Evolutionary conservation across 2,797 vertebrate genomes (phyloP).

Genomic region (Aselliscus stoliczkanus): DNA sequence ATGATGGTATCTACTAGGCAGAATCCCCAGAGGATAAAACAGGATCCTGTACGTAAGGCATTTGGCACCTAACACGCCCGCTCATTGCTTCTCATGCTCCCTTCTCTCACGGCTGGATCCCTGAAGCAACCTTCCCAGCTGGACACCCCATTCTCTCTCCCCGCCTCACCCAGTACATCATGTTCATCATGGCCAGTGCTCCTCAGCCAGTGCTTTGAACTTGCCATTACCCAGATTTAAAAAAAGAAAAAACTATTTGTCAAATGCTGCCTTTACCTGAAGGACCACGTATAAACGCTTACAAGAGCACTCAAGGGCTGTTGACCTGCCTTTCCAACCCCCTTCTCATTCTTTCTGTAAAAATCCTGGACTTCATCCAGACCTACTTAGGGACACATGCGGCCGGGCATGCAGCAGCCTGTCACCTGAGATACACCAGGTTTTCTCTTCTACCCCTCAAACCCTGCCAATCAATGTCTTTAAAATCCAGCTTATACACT

Average conservation of each 20-base stretch:
- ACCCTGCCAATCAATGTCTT: not conserved
- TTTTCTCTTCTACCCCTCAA: not conserved
- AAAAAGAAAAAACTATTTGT: not conserved
- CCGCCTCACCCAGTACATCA: fast-evolving
- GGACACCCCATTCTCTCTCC: not conserved
- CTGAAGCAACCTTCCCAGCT: not conserved
- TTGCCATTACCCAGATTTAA: not conserved
- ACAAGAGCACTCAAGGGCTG: not conserved
- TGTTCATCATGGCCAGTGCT: fast-evolving
- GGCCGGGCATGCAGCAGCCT: not conserved
- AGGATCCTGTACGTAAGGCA: not conserved
- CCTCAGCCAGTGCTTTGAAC: not conserved
- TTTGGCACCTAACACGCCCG: fast-evolving
- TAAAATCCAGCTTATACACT: not conserved
- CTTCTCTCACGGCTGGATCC: not conserved
- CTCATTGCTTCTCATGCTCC: not conserved
- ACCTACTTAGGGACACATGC: too few species aligned
- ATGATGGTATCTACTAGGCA: fast-evolving
- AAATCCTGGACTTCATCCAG: not conserved
- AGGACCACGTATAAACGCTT: too few species aligned
- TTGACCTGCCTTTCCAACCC: not conserved
- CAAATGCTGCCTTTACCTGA: not conserved
- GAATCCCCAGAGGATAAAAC: not conserved
- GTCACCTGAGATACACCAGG: not conserved
- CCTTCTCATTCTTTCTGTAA: not conserved